Evolutionary conservation across 2,888 invertebrate species (phyloP).

Genomic region (Morpho deidamia): DNA sequence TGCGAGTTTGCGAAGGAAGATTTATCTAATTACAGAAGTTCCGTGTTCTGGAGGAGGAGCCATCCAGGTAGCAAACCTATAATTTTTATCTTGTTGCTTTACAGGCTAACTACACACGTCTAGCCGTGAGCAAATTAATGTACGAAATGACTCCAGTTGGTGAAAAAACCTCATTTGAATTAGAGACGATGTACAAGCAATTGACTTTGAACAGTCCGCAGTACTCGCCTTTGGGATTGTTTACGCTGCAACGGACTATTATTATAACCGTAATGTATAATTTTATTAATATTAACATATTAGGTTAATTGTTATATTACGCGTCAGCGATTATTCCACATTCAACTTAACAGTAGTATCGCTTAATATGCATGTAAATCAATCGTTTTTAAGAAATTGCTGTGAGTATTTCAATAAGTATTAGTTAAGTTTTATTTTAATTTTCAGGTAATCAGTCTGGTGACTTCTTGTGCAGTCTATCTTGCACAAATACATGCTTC

Average conservation of each 20-base stretch:
- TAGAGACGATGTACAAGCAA: slow-evolving; percentile 11
- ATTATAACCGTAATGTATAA: slow-evolving; percentile 6
- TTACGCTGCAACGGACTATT: slow-evolving; percentile 2
- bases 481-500: neutral
- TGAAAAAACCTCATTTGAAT: neutral
- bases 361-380: too few relatives aligned
- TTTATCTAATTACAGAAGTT: too few relatives aligned
- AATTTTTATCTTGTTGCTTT: neutral
- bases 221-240: slow-evolving; percentile 3
- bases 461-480: slow-evolving; percentile 2
- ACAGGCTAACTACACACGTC: neutral
- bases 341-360: too few relatives aligned
- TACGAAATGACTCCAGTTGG: slow-evolving; percentile 4
- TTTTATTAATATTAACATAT: too few relatives aligned
- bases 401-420: too few relatives aligned
- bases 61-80: too few relatives aligned
- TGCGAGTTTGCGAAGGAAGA: too few relatives aligned
- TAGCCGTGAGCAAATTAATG: neutral
- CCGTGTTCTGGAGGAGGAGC: too few relatives aligned
- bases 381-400: too few relatives aligned
- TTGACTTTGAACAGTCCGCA: slow-evolving; percentile 1
- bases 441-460: slow-evolving; percentile 1
- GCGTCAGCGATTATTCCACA: too few relatives aligned
- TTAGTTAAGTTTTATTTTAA: neutral
- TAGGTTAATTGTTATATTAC: too few relatives aligned